Evolutionary conservation across 2,797 vertebrate genomes (phyloP), one percentile per base, ranked within the genome.

Genomic region (Adrianichthys oophorus): DNA sequence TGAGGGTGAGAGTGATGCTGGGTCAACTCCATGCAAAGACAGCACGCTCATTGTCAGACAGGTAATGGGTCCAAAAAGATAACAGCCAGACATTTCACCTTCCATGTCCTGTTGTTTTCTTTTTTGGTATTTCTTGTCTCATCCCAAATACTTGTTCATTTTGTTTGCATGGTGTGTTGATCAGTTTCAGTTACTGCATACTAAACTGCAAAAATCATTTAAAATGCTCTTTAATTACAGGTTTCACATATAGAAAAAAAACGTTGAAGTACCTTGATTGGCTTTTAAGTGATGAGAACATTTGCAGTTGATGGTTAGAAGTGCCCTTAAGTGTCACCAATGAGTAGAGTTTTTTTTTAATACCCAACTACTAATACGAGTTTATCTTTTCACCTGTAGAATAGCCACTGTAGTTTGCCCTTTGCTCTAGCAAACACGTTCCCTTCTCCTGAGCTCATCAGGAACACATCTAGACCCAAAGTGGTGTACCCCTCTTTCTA

Each of bases 401-500:
- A 4, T 84, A 81, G 74, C 59, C 62, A 12, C 71, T 57, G 56
- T 87, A 87, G 87, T 24, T 6, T 64, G 18, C 71, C 78, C 79
- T 80, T 70, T 6, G 67, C 80, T 67, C 24, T 89, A 80, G 86
- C 79, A 59, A 68, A 77, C 66, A 83, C 80, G 66, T 78, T 82
- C 77, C 83, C 84, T 7, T 74, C 79, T 51, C 80, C 82, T 6
- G 78, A 85, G 41, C 78, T 82, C 32, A 47, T 75, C 68, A 79
- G 80, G 53, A 74, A 16, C 75, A 4, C 77, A 42, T 62, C 45
- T 93, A 94, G 95, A 94, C 91, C 94, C 90, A 94, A 90, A 95
- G 94, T 75, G 91, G 90, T 95, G 89, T 96, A 88, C 95, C 94
- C 94, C 93, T 99, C 94, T 98, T 98, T 95, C 95, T 93, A 95